These are phyloP conservation scores for Brachionus plicatilis DNA, from an alignment of 1,140 invertebrate genomes.

Conservation along the genomic window DNA sequence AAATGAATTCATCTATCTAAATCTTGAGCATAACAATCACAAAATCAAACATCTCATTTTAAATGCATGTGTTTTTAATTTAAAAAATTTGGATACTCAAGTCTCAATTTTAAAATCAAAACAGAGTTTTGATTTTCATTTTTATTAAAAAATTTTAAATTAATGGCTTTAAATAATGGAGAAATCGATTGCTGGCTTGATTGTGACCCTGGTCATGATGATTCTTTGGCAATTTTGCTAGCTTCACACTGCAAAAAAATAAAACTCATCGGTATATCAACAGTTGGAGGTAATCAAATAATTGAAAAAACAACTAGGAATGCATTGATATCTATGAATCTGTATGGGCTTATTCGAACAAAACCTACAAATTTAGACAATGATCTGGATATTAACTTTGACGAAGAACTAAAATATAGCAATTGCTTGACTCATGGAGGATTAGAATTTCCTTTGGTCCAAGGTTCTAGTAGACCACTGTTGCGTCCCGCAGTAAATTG, in stretches of 20 bases:
- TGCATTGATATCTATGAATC: slow-evolving; percentile 25
- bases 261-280: slow-evolving; percentile 37
- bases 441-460: not conserved
- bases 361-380: not conserved
- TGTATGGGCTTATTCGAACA: not conserved
- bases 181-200: slow-evolving; percentile 36
- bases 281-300: slow-evolving; percentile 30
- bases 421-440: slow-evolving; percentile 5
- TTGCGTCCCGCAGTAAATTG: not conserved
- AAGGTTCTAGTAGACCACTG: not conserved
- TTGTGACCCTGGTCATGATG: slow-evolving; percentile 40
- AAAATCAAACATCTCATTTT: not conserved
- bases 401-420: not conserved
- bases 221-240: slow-evolving; percentile 28
- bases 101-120: not conserved
- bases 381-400: not conserved
- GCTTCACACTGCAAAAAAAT: slow-evolving; percentile 10
- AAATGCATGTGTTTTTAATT: not conserved
- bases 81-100: not conserved
- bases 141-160: not conserved
- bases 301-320: slow-evolving; percentile 37
- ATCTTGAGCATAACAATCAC: not conserved
- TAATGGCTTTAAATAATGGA: not conserved
- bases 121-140: not conserved
- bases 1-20: too few relatives aligned